Evolutionary conservation across 2,797 vertebrate genomes (phyloP).

Genomic region (Ptychobarbus kaznakovi): DNA sequence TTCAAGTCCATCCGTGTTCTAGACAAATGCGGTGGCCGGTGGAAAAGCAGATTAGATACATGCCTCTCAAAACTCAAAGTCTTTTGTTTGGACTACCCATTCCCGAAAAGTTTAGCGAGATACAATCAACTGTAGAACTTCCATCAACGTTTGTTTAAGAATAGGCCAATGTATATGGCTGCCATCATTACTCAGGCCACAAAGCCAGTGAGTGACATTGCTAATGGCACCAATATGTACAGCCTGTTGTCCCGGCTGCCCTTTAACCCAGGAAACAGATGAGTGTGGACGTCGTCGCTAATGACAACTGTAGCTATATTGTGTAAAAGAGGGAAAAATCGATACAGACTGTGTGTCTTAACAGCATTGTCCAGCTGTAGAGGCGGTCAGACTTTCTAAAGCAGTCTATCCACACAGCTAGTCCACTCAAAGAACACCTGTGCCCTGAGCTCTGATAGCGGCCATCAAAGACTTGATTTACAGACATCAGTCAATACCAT

Average conservation of each 20-base stretch:
- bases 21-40: conserved; percentile 27
- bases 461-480: conserved; percentile 43
- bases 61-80: conserved; percentile 21
- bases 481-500: conserved; percentile 47
- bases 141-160: conserved; percentile 4
- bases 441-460: conserved; percentile 19
- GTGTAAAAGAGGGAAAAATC: conserved; percentile 35
- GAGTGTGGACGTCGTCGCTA: conserved; percentile 64
- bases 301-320: conserved; percentile 60
- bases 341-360: conserved; percentile 23
- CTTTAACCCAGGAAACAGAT: conserved; percentile 77
- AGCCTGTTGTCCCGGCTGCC: conserved; percentile 71
- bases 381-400: background rate
- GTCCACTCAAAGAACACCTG: conserved; percentile 35
- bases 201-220: conserved; percentile 20
- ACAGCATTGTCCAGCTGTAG: conserved; percentile 9
- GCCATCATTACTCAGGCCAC: conserved; percentile 27
- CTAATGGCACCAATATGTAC: conserved; percentile 53
- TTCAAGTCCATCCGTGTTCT: conserved; percentile 9
- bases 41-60: conserved; percentile 47
- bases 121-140: conserved; percentile 2
- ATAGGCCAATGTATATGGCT: conserved; percentile 20
- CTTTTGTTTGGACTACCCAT: conserved; percentile 20
- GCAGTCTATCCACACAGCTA: conserved; percentile 6
- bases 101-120: conserved; percentile 29